Evolutionary conservation across 2,113 vertebrate species (phyloP).

Genomic region (Tragelaphus scriptus): DNA sequence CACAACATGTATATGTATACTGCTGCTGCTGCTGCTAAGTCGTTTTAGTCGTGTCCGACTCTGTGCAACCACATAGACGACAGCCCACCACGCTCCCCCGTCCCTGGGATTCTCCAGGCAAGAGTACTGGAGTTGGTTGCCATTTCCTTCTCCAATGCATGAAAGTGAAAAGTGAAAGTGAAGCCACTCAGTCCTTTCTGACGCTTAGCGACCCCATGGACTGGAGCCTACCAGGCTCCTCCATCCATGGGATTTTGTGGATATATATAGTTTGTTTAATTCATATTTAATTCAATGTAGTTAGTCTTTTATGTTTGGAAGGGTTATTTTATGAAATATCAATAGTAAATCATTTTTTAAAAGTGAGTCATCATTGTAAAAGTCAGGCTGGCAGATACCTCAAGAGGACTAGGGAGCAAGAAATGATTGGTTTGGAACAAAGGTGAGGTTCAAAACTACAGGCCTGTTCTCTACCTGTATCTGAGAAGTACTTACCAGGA

Average conservation of each 20-base stretch:
- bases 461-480: background rate
- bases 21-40: too few relatives aligned
- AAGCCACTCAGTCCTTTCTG: fast-evolving
- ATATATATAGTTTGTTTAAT: background rate
- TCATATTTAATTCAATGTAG: background rate
- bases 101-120: too few relatives aligned
- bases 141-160: too few relatives aligned
- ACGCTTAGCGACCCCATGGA: too few relatives aligned
- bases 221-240: too few relatives aligned
- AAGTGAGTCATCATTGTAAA: background rate
- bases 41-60: too few relatives aligned
- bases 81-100: too few relatives aligned
- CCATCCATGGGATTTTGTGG: too few relatives aligned
- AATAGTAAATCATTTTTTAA: background rate
- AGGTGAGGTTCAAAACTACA: background rate
- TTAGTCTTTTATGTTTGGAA: background rate
- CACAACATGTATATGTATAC: background rate
- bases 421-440: background rate
- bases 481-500: background rate
- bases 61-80: too few relatives aligned
- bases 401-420: background rate
- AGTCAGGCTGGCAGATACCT: background rate
- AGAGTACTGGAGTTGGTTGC: too few relatives aligned
- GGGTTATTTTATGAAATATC: background rate
- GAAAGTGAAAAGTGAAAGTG: too few relatives aligned